Percentiles rank a stretch among this genome's conserved stretches.
Evolutionary conservation across 1,140 invertebrate species (phyloP).

Genomic region (Drosophila persimilis): DNA sequence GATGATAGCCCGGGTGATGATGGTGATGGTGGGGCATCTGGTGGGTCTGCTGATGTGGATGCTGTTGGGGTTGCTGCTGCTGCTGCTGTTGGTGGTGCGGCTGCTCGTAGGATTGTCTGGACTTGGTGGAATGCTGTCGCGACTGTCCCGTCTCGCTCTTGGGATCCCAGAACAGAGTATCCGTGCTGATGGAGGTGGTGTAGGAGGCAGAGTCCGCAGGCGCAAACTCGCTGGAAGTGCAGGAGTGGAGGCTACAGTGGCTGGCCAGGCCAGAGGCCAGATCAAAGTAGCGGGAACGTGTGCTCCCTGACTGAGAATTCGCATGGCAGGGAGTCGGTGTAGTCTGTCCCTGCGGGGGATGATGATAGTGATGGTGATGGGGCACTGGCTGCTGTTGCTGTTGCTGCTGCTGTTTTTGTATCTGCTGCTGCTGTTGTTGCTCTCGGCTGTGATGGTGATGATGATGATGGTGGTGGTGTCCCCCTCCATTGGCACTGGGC

Average conservation of each 20-base stretch:
- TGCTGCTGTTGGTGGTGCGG: slow-evolving; percentile 36
- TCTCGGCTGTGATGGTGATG: slow-evolving; percentile 49
- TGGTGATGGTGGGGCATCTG: slow-evolving; percentile 71
- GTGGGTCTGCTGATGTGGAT: slow-evolving; percentile 34
- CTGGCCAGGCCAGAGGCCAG: slow-evolving; percentile 87
- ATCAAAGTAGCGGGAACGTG: slow-evolving; percentile 83
- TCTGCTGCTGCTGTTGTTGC: slow-evolving; percentile 40
- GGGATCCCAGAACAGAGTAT: slow-evolving; percentile 92
- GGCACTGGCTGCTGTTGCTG: slow-evolving; percentile 42
- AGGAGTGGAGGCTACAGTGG: slow-evolving; percentile 91
- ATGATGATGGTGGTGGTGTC: slow-evolving; percentile 57
- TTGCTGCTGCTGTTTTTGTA: slow-evolving; percentile 8
- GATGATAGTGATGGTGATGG: slow-evolving; percentile 47
- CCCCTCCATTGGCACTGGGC: slow-evolving; percentile 47
- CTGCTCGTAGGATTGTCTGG: slow-evolving; percentile 79
- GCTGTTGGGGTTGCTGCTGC: slow-evolving; percentile 24
- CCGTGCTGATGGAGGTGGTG: slow-evolving; percentile 91
- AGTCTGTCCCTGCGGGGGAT: slow-evolving; percentile 45
- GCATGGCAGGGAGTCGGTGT: slow-evolving; percentile 12
- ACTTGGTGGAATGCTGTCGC: slow-evolving; percentile 80
- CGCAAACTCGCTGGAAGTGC: slow-evolving; percentile 89
- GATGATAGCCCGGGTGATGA: slow-evolving; percentile 53
- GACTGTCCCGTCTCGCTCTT: slow-evolving; percentile 82
- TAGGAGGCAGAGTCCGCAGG: slow-evolving; percentile 89
- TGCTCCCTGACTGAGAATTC: slow-evolving; percentile 65